Percentiles rank a stretch among this genome's conserved stretches.
phyloP scores from a whole-genome alignment of 2,888 invertebrate genomes.

The Synergus japonicus region DNA sequence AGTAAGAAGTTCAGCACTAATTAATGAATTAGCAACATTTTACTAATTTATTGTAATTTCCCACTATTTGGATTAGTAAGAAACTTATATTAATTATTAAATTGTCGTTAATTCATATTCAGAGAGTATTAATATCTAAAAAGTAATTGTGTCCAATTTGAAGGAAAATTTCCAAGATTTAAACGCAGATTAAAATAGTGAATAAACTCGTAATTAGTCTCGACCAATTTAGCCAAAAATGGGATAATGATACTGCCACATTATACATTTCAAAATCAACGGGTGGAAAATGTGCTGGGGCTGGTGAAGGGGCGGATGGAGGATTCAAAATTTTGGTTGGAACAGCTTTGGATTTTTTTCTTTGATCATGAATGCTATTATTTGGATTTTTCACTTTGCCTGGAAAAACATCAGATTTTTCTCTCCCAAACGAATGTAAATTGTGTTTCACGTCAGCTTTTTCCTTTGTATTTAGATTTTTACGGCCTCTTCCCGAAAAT shows the following conservation, averaged over 20 bases:
- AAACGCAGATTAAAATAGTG: neutral
- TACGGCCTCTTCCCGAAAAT: conserved; percentile 47
- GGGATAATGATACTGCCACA: neutral
- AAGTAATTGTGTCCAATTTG: neutral
- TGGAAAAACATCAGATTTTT: conserved; percentile 43
- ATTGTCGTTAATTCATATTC: too few relatives aligned
- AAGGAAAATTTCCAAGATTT: neutral
- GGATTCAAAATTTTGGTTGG: conserved; percentile 56
- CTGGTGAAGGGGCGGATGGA: conserved; percentile 58
- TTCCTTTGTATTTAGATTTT: conserved; percentile 48
- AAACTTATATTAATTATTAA: too few relatives aligned
- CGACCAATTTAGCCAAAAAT: neutral
- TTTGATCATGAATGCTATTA: conserved; percentile 53
- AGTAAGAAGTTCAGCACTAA: too few relatives aligned
- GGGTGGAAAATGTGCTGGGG: conserved; percentile 61
- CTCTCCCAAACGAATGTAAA: conserved; percentile 48
- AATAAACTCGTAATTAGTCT: conserved; percentile 6
- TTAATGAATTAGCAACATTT: too few relatives aligned
- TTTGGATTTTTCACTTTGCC: conserved; percentile 22
- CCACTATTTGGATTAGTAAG: too few relatives aligned
- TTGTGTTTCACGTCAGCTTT: conserved; percentile 55
- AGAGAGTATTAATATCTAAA: neutral
- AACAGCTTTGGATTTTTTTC: conserved; percentile 55
- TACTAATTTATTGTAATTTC: too few relatives aligned
- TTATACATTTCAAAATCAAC: conserved; percentile 52